Base-by-base conservation (phyloP, 1,140 invertebrate species). In the Pantala flavescens region DNA sequence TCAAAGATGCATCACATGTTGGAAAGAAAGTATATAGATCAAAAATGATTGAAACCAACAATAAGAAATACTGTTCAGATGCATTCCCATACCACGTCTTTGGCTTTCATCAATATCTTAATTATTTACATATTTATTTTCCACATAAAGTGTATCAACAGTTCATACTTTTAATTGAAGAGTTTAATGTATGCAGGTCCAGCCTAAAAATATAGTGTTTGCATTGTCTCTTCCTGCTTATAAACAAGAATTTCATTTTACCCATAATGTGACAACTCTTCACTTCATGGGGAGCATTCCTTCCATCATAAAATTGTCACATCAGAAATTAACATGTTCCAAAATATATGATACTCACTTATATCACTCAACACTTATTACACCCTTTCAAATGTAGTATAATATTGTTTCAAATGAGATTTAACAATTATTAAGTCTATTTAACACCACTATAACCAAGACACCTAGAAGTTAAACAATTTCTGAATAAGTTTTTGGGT, bases 271-370 rank as follows among this genome's bases (percentile, higher is more conserved):
- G n/a, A 63, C 49, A 21, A 21, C 49, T 7, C 49, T 19, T 7
- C n/a, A 7, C 49, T 63, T 21, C 49, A 63, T 63, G 12, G n/a
- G 49, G 49, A 63, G 49, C n/a, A 63, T 63, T 63, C n/a, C n/a
- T 63, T 63, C n/a, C 3, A 63, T 63, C n/a, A 5, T 21, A 63
- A 63, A 63, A 63, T 63, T 63, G 49, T 16, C n/a, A 21, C 49
- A 63, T 63, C 49, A 63, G 49, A 63, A 63, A 63, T 63, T 21
- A 63, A 63, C 49, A 63, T 63, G 49, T 63, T 63, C 49, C 49
- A 63, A 63, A 63, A 63, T 63, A 63, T 63, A 63, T 63, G 49
- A 63, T 63, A 21, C 49, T 63, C 49, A 63, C 49, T 63, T 19
- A 19, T 63, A 63, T 63, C 49, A 63, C 49, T 36, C 49, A 63